Conservation (phyloP, 2,888 invertebrate genomes). For the Lasius platythorax region DNA sequence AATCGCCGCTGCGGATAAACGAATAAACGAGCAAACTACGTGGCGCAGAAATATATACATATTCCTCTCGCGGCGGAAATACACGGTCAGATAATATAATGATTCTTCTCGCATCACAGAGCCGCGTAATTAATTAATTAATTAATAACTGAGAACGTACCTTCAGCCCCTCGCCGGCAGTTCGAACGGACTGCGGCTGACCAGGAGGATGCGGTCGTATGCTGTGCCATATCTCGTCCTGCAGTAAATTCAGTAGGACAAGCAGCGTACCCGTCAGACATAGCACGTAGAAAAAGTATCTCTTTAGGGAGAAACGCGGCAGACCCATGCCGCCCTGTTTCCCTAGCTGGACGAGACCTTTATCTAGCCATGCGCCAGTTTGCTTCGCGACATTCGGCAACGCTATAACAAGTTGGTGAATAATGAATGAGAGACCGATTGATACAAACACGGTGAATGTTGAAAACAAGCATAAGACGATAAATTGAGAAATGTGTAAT, state of each 20-base stretch:
- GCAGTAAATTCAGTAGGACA: constrained; percentile 87
- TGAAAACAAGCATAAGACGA: neutral
- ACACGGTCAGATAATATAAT: neutral
- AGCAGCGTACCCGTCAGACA: constrained; percentile 87
- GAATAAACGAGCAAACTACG: neutral
- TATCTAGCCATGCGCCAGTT: constrained; percentile 68
- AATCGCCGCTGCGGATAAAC: constrained; percentile 1
- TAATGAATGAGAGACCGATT: neutral
- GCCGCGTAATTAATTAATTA: neutral
- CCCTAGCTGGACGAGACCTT: constrained; percentile 60
- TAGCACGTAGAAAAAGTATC: constrained; percentile 87
- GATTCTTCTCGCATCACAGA: neutral
- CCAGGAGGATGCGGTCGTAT: constrained; percentile 79
- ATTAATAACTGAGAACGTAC: constrained; percentile 63
- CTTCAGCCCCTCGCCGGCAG: constrained; percentile 76
- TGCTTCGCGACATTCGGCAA: constrained; percentile 67
- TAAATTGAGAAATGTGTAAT: neutral
- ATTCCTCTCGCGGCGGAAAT: neutral
- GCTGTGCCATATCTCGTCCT: constrained; percentile 84
- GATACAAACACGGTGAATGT: neutral
- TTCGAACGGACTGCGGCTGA: constrained; percentile 71
- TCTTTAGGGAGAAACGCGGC: constrained; percentile 88
- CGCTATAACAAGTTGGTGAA: constrained; percentile 58
- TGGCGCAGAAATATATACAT: neutral
- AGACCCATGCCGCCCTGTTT: constrained; percentile 86